Conservation (phyloP, 2,888 invertebrate genomes). For the Laothoe populi region DNA sequence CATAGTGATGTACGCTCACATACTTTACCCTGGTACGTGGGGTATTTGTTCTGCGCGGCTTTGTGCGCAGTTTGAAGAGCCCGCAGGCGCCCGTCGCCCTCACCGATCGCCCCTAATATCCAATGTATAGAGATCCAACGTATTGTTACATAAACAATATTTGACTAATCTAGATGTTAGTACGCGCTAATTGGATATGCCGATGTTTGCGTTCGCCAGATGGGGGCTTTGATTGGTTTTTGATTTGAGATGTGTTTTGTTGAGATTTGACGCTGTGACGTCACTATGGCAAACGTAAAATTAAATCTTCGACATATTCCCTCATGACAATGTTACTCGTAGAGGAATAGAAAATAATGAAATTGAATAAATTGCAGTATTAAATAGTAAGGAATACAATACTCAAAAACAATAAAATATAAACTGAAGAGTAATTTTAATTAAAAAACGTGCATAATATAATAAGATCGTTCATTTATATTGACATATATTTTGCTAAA, state of each 20-base stretch:
- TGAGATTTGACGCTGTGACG: neutral
- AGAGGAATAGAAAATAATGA: too few relatives aligned
- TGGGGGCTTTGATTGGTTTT: conserved; percentile 17
- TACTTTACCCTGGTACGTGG: neutral
- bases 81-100: conserved; percentile 37
- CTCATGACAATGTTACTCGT: too few relatives aligned
- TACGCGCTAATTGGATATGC: conserved; percentile 66
- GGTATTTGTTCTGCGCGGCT: neutral
- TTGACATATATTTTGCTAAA: too few relatives aligned
- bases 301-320: too few relatives aligned
- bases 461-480: too few relatives aligned
- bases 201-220: conserved; percentile 35
- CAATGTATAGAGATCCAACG: conserved; percentile 66
- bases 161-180: conserved; percentile 73
- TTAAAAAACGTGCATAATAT: too few relatives aligned
- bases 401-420: too few relatives aligned
- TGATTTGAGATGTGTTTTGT: neutral
- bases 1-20: neutral
- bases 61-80: conserved; percentile 27
- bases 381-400: too few relatives aligned
- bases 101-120: conserved; percentile 56
- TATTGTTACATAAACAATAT: conserved; percentile 75
- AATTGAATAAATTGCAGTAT: too few relatives aligned
- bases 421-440: too few relatives aligned
- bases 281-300: too few relatives aligned